Conservation (phyloP, 2,888 invertebrate genomes). For the Sinhomidia bicolor region DNA sequence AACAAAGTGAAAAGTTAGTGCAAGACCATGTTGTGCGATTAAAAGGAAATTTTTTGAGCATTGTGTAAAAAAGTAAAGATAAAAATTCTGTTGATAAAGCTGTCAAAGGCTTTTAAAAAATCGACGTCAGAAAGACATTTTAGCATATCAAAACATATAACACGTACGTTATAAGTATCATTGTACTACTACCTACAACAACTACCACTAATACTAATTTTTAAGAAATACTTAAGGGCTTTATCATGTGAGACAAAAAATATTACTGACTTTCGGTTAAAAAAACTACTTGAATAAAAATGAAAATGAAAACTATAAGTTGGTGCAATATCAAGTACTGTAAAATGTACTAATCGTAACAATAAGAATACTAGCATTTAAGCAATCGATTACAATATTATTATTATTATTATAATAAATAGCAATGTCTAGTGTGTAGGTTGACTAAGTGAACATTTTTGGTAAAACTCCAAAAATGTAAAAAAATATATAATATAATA, state of each 20-base stretch:
- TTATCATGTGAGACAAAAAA: conserved; percentile 42
- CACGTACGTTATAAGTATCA: conserved; percentile 38
- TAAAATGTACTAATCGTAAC: not conserved
- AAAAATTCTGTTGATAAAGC: conserved; percentile 37
- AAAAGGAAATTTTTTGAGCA: conserved; percentile 2
- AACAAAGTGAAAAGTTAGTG: too few relatives aligned
- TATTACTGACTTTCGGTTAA: conserved; percentile 34
- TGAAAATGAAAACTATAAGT: conserved; percentile 2
- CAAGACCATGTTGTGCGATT: conserved; percentile 2
- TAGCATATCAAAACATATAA: conserved; percentile 69
- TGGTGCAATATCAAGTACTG: conserved; percentile 42
- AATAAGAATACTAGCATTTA: not conserved
- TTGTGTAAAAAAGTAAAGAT: conserved; percentile 6
- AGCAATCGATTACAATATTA: conserved; percentile 8
- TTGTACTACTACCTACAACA: not conserved
- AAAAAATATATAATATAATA: not conserved
- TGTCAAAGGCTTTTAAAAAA: conserved; percentile 40
- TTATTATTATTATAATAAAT: not conserved
- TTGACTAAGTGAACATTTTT: not conserved
- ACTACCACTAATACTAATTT: conserved; percentile 10
- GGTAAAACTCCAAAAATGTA: conserved; percentile 5
- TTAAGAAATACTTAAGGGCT: conserved; percentile 42
- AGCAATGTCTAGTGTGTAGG: not conserved
- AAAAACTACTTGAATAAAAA: not conserved
- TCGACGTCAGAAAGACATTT: conserved; percentile 74